Conservation (phyloP, 92 coral and sea anemone species). For the Palythoa grandis region DNA sequence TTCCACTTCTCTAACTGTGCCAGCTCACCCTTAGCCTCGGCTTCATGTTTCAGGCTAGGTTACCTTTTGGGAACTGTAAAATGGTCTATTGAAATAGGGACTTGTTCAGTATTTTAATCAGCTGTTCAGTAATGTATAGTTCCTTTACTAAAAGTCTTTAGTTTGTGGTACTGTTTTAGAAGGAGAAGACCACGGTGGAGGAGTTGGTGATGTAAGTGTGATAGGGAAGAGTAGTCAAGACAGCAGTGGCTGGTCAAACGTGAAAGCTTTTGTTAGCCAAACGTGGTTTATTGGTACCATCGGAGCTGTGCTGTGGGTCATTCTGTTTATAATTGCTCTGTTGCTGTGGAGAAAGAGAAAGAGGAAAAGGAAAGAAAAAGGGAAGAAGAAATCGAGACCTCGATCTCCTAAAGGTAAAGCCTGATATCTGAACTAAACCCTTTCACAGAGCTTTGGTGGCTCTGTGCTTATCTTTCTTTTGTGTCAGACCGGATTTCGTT, state of each 20-base stretch:
- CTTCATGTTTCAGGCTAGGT: too few relatives aligned
- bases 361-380: conserved; percentile 45
- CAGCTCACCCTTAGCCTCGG: too few relatives aligned
- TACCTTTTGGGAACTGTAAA: too few relatives aligned
- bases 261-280: conserved; percentile 76
- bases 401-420: conserved; percentile 33
- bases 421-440: background rate
- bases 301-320: conserved; percentile 84
- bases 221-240: conserved; percentile 54
- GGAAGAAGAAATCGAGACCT: conserved; percentile 50
- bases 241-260: conserved; percentile 74
- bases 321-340: conserved; percentile 73
- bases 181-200: conserved; percentile 20
- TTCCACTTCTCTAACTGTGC: too few relatives aligned
- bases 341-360: conserved; percentile 75
- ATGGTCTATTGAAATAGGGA: too few relatives aligned
- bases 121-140: too few relatives aligned
- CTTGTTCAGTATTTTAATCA: too few relatives aligned
- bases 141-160: background rate
- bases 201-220: conserved; percentile 54
- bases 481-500: too few relatives aligned
- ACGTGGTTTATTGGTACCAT: conserved; percentile 94
- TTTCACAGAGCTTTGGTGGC: too few relatives aligned
- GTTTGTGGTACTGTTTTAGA: background rate
- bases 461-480: background rate